Percentiles rank a stretch among this genome's conserved stretches.
Evolutionary conservation across 2,113 vertebrate genomes (phyloP).

Genomic region (Panurus biarmicus): DNA sequence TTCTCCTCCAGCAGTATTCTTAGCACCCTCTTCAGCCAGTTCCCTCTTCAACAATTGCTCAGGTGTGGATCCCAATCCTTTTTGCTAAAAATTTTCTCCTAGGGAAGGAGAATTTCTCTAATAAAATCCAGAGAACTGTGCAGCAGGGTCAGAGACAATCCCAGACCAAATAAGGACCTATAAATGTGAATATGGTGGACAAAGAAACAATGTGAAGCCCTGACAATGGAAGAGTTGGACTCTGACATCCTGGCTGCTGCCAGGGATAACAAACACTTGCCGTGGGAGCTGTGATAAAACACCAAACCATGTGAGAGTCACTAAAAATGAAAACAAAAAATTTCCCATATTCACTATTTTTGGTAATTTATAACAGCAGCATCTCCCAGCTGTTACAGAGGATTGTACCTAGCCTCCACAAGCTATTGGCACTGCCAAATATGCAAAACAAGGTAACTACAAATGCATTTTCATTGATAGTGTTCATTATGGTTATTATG

Average conservation of each 20-base stretch:
- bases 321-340: neutral
- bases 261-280: neutral
- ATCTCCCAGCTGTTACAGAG: neutral
- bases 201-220: neutral
- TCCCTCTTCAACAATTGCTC: neutral
- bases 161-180: neutral
- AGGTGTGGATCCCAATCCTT: neutral
- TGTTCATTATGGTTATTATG: slow-evolving; percentile 21
- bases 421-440: neutral
- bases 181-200: neutral
- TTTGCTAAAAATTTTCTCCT: neutral
- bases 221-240: neutral
- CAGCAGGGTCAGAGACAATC: neutral
- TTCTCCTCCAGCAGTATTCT: neutral
- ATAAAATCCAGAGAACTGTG: neutral
- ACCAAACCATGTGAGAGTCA: neutral
- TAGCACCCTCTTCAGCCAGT: neutral
- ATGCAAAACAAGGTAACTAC: slow-evolving; percentile 29
- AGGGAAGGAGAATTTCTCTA: neutral
- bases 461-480: slow-evolving; percentile 33
- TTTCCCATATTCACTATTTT: neutral
- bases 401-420: neutral
- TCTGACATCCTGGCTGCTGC: neutral
- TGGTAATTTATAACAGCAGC: neutral
- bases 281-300: neutral